Base-by-base conservation (phyloP, 2,888 invertebrate genomes). In the Napeogenes sylphis region DNA sequence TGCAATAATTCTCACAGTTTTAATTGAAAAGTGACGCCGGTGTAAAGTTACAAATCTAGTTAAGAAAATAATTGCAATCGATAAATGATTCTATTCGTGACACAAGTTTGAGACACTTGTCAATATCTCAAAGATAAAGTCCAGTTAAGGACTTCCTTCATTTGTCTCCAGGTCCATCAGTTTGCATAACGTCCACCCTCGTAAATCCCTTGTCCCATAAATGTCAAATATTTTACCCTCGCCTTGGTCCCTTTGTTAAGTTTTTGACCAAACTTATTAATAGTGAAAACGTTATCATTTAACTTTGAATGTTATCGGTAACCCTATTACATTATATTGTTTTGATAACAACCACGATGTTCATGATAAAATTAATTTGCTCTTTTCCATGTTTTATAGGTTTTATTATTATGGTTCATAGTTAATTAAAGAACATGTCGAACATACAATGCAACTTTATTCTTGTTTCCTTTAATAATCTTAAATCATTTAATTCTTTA, bases 181-280 rank as follows among this genome's bases (percentile, higher is more conserved):
- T 51, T 30, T 51, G 30, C 51, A 51, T 51, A 51, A 51, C 30
- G 21, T 30, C 51, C 51, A 51, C 51, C 51, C 51, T 51, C 51
- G 30, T 51, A 51, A 51, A 51, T 51, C 51, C 51, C 51, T 30
- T 51, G 51, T 51, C 51, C 30, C 51, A 51, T 51, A 51, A 51
- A 51, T 51, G 51, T 51, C 51, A 30, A 51, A 51, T 30, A 51
- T 51, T 51, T 51, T 51, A 51, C 30, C 30, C 30, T 51, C 30
- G 10, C 10, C 2, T 30, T n/a, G 51, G 51, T 30, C 51, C 30
- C 30, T 51, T 51, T 10, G 51, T 42, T 42, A 51, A 51, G 30
- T 30, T 51, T 51, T 30, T 51, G 10, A 51, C 30, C 51, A 51
- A 30, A 8, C 51, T 51, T 21, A 10, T 30, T 12, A 51, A 51